phyloP scores from a whole-genome alignment of 2,888 invertebrate genomes.

The Steinernema carpocapsae region DNA sequence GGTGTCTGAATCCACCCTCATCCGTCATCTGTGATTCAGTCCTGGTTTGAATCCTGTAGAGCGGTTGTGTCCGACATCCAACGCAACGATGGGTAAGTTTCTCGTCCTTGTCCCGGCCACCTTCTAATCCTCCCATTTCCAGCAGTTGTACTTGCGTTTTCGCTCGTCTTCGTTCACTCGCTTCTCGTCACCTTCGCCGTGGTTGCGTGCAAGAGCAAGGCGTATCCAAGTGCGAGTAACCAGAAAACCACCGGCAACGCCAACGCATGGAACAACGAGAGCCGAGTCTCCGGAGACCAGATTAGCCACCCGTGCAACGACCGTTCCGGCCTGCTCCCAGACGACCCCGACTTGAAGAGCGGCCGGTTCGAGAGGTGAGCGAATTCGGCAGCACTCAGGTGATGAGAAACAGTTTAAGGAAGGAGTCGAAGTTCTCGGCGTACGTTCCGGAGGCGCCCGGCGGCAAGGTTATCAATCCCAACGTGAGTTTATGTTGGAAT shows the following conservation, averaged over 20 bases:
- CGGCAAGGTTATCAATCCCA: background rate
- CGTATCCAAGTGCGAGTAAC: background rate
- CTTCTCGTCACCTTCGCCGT: background rate
- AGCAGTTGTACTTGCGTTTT: background rate
- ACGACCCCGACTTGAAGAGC: background rate
- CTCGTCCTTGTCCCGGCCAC: too few relatives aligned
- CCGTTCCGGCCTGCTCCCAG: background rate
- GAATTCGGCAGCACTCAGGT: background rate
- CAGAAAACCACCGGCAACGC: background rate
- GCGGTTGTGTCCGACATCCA: too few relatives aligned
- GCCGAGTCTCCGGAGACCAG: background rate
- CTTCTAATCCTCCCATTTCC: too few relatives aligned
- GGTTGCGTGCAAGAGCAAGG: background rate
- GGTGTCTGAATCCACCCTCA: too few relatives aligned
- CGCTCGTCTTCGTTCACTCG: background rate
- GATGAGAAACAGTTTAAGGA: background rate
- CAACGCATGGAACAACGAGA: background rate
- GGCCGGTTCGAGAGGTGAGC: background rate
- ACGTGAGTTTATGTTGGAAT: background rate
- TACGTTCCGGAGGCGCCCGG: background rate
- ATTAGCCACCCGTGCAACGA: background rate
- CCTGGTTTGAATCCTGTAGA: too few relatives aligned
- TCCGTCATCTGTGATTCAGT: too few relatives aligned
- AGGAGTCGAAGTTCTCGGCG: background rate
- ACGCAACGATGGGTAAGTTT: too few relatives aligned